Base-by-base conservation (phyloP, 2,888 invertebrate genomes). In the Marronus borbonicus region DNA sequence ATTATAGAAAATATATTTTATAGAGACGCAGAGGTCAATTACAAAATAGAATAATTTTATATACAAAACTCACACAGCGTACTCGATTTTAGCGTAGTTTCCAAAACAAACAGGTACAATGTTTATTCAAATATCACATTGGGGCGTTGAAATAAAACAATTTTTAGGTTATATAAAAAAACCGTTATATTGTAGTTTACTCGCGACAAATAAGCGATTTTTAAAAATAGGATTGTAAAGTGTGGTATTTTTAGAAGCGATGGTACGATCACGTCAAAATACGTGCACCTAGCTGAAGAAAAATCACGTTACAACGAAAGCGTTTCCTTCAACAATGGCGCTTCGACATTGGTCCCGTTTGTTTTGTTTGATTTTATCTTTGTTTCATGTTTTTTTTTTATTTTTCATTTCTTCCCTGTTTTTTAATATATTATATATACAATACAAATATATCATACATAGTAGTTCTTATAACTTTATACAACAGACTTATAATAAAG, bases 391-490 rank as follows among this genome's bases (percentile, higher is more conserved):
- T 84, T 85, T 85, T 85, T 87, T 85, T 87, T 86, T 87, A 83
- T 82, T 83, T 82, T 84, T 83, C 89, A 89, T 89, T 90, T 90
- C 90, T 89, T 60, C 68, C 65, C 31, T 74, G 31, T 58, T 52
- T 76, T 58, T 66, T 69, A 60, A 65, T 74, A 65, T 78, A 64
- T 77, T 55, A 62, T 66, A 76, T 79, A 70, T 78, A 79, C 68
- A 90, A 90, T 90, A 90, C 88, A 86, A 86, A 86, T 84, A 75
- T 64, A 66, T 65, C 68, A 68, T 68, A 82, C 80, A 88, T 83
- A 84, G 12, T 44, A 69, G 69, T 72, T 75, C 66, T 78, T 79
- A 76, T 60, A 89, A 90, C 90, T 87, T 90, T 90, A 84, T 85
- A 84, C 84, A 91, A 89, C 89, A 89, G 88, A 81, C 81, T 82